These are phyloP conservation scores for Dasyurus viverrinus DNA, from an alignment of 2,113 vertebrate genomes.

Conservation along the genomic window DNA sequence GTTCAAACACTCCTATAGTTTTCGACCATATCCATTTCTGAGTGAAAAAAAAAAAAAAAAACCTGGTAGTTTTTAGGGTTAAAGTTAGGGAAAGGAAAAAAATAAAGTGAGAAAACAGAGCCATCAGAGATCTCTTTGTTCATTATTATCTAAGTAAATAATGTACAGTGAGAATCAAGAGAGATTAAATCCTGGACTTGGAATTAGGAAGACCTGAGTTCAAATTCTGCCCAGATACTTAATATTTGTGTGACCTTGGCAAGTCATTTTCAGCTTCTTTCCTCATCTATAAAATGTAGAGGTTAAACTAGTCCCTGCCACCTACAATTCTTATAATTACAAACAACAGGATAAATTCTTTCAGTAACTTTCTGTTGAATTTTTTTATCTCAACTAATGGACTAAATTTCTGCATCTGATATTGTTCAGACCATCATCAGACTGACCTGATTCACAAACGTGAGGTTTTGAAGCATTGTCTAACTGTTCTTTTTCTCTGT, in stretches of 20 bases:
- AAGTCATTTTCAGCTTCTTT: background rate
- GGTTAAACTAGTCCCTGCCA: background rate
- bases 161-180: background rate
- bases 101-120: background rate
- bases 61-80: background rate
- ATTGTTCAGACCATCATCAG: background rate
- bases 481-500: background rate
- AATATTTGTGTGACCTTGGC: background rate
- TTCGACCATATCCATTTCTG: background rate
- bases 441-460: background rate
- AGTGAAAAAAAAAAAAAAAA: background rate
- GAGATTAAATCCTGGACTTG: background rate
- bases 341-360: background rate
- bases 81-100: background rate
- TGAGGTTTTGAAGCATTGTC: background rate
- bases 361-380: background rate
- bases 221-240: background rate
- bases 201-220: background rate
- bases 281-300: background rate
- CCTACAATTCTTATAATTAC: background rate
- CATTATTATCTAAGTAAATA: background rate
- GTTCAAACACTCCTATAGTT: background rate
- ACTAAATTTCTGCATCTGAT: background rate
- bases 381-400: background rate
- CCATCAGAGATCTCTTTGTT: constrained; percentile 7